Evolutionary conservation across 92 coral and sea anemone genomes (phyloP).

Genomic region (Diadumene lineata): DNA sequence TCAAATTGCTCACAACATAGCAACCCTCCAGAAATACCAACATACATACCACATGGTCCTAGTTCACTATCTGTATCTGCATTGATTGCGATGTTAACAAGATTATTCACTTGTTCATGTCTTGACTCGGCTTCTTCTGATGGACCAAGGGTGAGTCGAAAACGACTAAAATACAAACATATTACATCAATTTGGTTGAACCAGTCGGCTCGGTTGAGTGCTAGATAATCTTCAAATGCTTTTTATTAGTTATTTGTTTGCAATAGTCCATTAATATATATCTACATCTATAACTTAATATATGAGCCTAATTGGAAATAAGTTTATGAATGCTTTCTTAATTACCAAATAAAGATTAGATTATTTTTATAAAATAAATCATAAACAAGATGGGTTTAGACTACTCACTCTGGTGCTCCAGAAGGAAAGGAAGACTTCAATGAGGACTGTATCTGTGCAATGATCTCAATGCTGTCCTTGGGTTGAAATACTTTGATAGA

Average conservation of each 20-base stretch:
- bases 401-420: conserved; percentile 92
- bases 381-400: neutral
- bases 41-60: conserved; percentile 94
- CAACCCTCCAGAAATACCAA: too few relatives aligned
- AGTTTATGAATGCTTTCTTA: too few relatives aligned
- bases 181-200: too few relatives aligned
- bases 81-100: conserved; percentile 80
- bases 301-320: too few relatives aligned
- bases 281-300: too few relatives aligned
- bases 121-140: conserved; percentile 73
- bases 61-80: conserved; percentile 76
- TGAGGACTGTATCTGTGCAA: conserved; percentile 85
- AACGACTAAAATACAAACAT: conserved; percentile 45
- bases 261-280: too few relatives aligned
- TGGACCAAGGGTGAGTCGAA: conserved; percentile 64
- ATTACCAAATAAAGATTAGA: too few relatives aligned
- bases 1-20: too few relatives aligned
- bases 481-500: conserved; percentile 70
- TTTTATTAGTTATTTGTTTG: too few relatives aligned
- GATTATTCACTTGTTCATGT: conserved; percentile 66
- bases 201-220: too few relatives aligned
- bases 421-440: conserved; percentile 81
- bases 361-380: too few relatives aligned
- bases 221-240: too few relatives aligned
- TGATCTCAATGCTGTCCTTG: conserved; percentile 66